These are phyloP conservation scores for Acanthococcus lagerstroemiae DNA, from an alignment of 2,888 invertebrate genomes.

Conservation along the genomic window DNA sequence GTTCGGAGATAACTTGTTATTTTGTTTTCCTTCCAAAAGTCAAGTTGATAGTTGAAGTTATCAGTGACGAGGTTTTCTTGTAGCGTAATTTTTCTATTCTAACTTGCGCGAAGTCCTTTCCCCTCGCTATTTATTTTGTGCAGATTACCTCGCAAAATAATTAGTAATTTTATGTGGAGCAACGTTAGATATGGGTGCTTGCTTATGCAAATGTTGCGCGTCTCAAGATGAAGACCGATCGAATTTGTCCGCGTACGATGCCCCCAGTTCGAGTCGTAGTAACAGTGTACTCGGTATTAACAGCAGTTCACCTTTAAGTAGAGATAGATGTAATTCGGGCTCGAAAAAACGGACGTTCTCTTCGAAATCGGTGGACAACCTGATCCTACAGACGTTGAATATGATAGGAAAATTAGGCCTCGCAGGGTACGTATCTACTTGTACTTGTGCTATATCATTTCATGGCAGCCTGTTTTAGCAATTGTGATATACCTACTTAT, in stretches of 20 bases:
- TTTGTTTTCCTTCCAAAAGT: too few relatives aligned
- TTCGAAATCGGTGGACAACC: conserved; percentile 51
- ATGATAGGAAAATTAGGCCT: conserved; percentile 66
- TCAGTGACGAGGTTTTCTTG: too few relatives aligned
- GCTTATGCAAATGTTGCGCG: conserved; percentile 35
- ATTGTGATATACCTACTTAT: too few relatives aligned
- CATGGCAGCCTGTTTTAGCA: background rate
- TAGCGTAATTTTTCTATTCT: too few relatives aligned
- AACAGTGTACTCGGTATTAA: conserved; percentile 23
- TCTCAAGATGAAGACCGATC: conserved; percentile 31
- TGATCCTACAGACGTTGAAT: conserved; percentile 69
- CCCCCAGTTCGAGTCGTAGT: conserved; percentile 21
- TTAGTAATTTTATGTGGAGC: background rate
- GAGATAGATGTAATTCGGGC: conserved; percentile 23
- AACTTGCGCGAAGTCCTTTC: too few relatives aligned
- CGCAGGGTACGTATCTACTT: conserved; percentile 57
- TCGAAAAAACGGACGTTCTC: conserved; percentile 28
- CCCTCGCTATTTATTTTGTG: background rate
- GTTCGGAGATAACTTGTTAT: too few relatives aligned
- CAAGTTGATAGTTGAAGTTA: too few relatives aligned
- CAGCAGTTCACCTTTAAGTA: conserved; percentile 16
- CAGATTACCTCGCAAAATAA: background rate
- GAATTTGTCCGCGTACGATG: conserved; percentile 30
- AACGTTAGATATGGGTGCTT: conserved; percentile 34
- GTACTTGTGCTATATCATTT: background rate